phyloP scores from a whole-genome alignment of 2,888 invertebrate genomes.

The Cheilosia variabilis region DNA sequence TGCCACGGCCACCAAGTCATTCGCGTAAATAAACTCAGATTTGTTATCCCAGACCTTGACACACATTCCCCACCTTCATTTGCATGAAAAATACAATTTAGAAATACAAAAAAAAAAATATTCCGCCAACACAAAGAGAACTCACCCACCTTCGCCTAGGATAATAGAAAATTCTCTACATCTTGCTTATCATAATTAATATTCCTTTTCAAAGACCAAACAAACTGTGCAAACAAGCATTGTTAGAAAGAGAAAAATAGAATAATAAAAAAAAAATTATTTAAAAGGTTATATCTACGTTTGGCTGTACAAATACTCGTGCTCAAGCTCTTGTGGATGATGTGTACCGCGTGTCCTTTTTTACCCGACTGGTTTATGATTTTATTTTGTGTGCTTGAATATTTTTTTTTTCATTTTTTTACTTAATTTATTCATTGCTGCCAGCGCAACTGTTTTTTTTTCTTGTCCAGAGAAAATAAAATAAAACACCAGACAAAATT shows the following conservation, averaged over 20 bases:
- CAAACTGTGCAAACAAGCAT: conserved; percentile 34
- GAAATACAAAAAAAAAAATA: not conserved
- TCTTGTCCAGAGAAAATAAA: conserved; percentile 1
- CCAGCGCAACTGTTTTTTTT: conserved; percentile 29
- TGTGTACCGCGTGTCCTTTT: conserved; percentile 35
- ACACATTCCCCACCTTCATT: conserved; percentile 18
- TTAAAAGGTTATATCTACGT: conserved; percentile 23
- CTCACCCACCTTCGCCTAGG: not conserved
- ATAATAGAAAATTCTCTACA: conserved; percentile 3
- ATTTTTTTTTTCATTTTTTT: not conserved
- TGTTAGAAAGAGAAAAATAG: conserved; percentile 3
- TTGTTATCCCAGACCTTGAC: conserved; percentile 38
- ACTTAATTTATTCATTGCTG: conserved; percentile 44
- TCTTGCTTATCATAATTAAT: conserved; percentile 50
- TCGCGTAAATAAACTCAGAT: not conserved
- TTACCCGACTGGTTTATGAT: too few relatives aligned
- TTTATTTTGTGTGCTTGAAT: not conserved
- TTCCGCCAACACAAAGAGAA: not conserved
- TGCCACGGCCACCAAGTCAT: conserved; percentile 5
- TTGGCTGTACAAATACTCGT: conserved; percentile 27
- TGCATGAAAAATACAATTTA: not conserved
- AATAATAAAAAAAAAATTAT: not conserved
- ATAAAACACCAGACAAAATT: conserved; percentile 55
- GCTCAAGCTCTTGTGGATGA: not conserved
- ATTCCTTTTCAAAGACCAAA: conserved; percentile 48